Evolutionary conservation across 2,888 invertebrate species (phyloP), one percentile per base, ranked within the genome.

Genomic region (Rugalucina vietnamica): DNA sequence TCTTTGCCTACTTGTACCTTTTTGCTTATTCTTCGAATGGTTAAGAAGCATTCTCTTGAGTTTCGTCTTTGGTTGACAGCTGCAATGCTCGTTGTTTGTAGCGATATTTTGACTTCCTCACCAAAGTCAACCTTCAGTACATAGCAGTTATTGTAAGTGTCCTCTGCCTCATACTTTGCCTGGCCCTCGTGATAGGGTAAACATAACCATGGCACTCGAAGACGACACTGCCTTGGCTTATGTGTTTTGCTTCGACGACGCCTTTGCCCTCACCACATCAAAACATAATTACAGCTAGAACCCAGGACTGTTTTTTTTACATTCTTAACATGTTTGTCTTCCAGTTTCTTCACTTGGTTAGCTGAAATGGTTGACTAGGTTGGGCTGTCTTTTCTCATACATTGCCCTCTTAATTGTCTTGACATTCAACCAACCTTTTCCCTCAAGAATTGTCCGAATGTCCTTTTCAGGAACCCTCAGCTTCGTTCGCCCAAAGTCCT

Each of bases 31-130:
- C 43, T 73, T 73, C 1, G 43, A 73, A 24, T 73, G 73, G 29
- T 73, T 49, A 18, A 73, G 32, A 39, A 39, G 39, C 49, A 39
- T 73, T n/a, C 73, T 49, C 49, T 73, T 73, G 5, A 73, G 39
- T 12, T 21, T 39, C 49, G 24, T 73, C 18, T 43, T 49, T 27
- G 73, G 73, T 24, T 73, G 73, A 29, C 73, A n/a, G 24, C 29
- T 49, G 14, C 73, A 73, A 73, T 49, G 73, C 49, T 73, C 49
- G 18, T 43, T 18, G 21, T 73, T 73, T 24, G 49, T 49, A 3
- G 39, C 73, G 27, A 73, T 73, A 43, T 43, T 24, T 49, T 43
- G 18, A 29, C 5, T 39, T 39, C 43, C 5, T 32, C 39, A 49
- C 49, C 29, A 29, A 73, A 73, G 10, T n/a, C 18, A 73, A 43